A percentile compares a stretch with the other conserved stretches of the same genome.
Conservation (phyloP, 1,140 invertebrate genomes). For the Drosophila kohkoa region DNA sequence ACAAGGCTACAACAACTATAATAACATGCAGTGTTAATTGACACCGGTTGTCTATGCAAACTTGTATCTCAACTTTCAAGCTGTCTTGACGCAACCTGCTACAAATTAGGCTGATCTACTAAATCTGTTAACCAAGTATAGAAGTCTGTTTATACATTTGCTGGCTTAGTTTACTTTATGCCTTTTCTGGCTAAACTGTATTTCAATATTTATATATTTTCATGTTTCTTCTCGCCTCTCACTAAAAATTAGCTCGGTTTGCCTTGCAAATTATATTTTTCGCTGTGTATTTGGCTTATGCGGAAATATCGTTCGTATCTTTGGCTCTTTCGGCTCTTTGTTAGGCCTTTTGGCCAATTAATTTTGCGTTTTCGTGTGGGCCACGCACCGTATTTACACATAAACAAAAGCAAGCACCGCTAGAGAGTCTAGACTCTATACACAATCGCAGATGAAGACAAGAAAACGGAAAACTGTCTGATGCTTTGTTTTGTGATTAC, state of each 20-base stretch:
- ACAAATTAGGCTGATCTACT: not conserved
- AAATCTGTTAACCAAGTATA: no score
- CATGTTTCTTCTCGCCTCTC: not conserved
- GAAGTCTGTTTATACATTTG: no score
- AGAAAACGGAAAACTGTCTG: conserved; percentile 11
- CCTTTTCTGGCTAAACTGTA: no score
- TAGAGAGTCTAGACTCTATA: conserved; percentile 3
- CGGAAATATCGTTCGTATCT: conserved; percentile 24
- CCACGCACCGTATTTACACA: conserved; percentile 29
- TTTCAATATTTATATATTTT: not conserved
- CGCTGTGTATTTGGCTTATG: conserved; percentile 33
- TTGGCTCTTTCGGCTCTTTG: conserved; percentile 18
- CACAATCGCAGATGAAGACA: not conserved
- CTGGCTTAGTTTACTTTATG: no score
- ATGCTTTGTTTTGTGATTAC: conserved; percentile 38
- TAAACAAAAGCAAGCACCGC: conserved; percentile 14
- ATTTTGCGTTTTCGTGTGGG: conserved; percentile 31
- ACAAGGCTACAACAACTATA: not conserved
- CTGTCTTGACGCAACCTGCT: not conserved
- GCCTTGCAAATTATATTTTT: not conserved
- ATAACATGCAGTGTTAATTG: not conserved
- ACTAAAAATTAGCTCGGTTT: not conserved
- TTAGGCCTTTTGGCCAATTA: conserved; percentile 29
- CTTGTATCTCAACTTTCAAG: not conserved
- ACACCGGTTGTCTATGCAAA: not conserved